Evolutionary conservation across 2,113 vertebrate genomes (phyloP).

Genomic region (Halichoerus grypus): DNA sequence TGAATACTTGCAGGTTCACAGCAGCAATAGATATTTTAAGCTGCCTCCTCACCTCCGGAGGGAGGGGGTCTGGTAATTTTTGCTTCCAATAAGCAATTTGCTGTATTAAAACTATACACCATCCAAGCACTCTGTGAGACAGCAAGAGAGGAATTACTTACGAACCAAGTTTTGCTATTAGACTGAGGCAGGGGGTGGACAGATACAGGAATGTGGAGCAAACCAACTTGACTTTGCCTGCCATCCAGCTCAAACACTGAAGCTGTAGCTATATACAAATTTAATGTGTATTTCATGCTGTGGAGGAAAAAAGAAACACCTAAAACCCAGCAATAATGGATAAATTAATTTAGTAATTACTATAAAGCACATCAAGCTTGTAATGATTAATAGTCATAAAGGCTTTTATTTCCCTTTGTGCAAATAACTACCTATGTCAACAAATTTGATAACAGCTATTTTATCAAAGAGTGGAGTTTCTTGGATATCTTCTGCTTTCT

Average conservation of each 20-base stretch:
- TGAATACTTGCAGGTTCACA: background rate
- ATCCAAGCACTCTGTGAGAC: background rate
- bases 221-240: background rate
- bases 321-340: conserved; percentile 56
- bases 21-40: background rate
- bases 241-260: background rate
- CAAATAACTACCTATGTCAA: conserved; percentile 83
- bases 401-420: conserved; percentile 74
- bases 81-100: background rate
- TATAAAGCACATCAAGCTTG: conserved; percentile 57
- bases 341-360: conserved; percentile 79
- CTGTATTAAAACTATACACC: background rate
- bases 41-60: background rate
- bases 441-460: conserved; percentile 74
- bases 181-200: background rate
- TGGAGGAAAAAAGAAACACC: background rate
- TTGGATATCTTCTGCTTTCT: conserved; percentile 76
- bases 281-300: background rate
- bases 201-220: background rate
- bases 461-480: conserved; percentile 71
- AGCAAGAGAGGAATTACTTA: background rate
- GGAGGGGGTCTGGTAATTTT: background rate
- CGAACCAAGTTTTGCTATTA: background rate
- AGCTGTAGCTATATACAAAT: background rate
- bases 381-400: conserved; percentile 78